A percentile compares a stretch with the other conserved stretches of the same genome.
phyloP scores from a whole-genome alignment of 2,113 vertebrate genomes.

The Sylvietta virens region DNA sequence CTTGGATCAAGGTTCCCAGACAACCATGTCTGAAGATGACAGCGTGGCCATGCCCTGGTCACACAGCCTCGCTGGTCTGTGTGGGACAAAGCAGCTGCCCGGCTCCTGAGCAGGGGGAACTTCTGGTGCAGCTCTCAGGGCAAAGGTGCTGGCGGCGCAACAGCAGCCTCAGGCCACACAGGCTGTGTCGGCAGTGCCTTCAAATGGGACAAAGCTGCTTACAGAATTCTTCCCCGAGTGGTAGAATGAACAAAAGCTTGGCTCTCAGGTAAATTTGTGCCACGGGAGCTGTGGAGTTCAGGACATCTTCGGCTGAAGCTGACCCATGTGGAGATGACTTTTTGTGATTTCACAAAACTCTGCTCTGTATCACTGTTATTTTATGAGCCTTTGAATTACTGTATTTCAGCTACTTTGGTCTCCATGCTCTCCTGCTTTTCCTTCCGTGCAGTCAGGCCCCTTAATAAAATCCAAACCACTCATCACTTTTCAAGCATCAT shows the following conservation, averaged over 20 bases:
- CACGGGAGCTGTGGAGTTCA: rapidly evolving
- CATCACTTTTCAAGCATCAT: not conserved
- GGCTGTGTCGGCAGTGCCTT: not conserved
- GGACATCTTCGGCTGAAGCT: not conserved
- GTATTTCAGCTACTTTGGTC: not conserved
- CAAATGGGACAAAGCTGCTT: not conserved
- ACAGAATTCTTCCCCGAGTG: not conserved
- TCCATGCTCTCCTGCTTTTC: not conserved
- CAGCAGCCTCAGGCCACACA: not conserved
- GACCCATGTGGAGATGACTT: too few relatives aligned
- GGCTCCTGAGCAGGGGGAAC: not conserved
- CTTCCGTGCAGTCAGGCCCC: not conserved
- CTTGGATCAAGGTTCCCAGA: not conserved
- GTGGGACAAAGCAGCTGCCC: not conserved
- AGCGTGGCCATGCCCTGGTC: rapidly evolving
- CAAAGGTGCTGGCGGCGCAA: not conserved
- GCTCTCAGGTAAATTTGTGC: not conserved
- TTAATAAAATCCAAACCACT: not conserved
- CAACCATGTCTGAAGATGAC: rapidly evolving
- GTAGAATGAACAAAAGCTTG: not conserved
- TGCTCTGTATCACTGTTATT: not conserved
- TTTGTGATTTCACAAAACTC: too few relatives aligned
- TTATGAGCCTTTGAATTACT: not conserved
- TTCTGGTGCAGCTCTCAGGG: not conserved
- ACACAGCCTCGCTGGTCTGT: rapidly evolving